phyloP scores from a whole-genome alignment of 2,888 invertebrate genomes.

The Andrena camellia region DNA sequence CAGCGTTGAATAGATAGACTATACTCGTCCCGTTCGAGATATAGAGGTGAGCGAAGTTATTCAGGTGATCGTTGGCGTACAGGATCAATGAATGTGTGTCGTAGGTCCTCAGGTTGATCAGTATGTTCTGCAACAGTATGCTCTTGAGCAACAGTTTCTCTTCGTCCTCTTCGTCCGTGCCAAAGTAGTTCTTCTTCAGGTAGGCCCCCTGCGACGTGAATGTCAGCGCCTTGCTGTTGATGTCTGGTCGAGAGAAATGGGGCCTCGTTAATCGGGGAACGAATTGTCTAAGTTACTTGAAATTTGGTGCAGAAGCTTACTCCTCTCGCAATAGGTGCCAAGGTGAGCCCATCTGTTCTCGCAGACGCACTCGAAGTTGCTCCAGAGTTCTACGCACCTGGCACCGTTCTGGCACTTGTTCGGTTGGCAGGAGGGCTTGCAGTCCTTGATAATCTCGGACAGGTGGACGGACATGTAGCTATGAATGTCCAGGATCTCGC shows the following conservation, averaged over 20 bases:
- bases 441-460: conserved; percentile 96
- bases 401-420: conserved; percentile 97
- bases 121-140: conserved; percentile 92
- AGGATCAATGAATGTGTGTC: conserved; percentile 92
- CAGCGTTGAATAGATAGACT: conserved; percentile 94
- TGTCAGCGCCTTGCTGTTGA: conserved; percentile 95
- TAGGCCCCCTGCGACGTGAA: conserved; percentile 93
- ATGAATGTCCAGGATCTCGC: conserved; percentile 95
- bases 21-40: conserved; percentile 92
- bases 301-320: conserved; percentile 87
- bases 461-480: conserved; percentile 96
- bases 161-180: conserved; percentile 86
- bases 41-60: conserved; percentile 96
- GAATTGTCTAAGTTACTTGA: background rate
- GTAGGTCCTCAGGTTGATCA: conserved; percentile 96
- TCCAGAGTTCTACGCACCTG: conserved; percentile 96
- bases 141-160: conserved; percentile 88
- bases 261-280: background rate
- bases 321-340: conserved; percentile 95
- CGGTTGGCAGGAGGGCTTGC: conserved; percentile 97
- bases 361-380: conserved; percentile 96
- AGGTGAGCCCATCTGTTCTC: conserved; percentile 97
- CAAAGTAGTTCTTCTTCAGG: conserved; percentile 92
- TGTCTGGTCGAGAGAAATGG: conserved; percentile 87
- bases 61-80: conserved; percentile 96